Conservation (phyloP, 2,797 vertebrate species). For the Intellagama lesueurii region DNA sequence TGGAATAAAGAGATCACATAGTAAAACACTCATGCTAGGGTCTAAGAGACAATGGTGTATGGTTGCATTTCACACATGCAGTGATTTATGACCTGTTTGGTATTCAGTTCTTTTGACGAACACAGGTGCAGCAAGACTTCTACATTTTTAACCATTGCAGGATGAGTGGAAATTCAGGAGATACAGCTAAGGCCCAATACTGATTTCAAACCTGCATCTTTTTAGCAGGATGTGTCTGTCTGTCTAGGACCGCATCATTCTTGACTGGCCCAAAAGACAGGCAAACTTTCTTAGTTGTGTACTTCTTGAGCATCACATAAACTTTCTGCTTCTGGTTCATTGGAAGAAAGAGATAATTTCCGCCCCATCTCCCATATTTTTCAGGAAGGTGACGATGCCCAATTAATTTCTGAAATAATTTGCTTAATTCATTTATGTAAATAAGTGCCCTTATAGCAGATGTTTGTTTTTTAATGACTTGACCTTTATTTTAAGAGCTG, state of each 20-base stretch:
- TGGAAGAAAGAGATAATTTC: neutral
- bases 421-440: constrained; percentile 12
- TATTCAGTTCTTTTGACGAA: too few relatives aligned
- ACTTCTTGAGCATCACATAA: neutral
- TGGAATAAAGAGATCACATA: too few relatives aligned
- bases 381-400: neutral
- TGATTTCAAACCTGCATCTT: neutral
- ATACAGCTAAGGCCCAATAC: neutral
- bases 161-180: neutral
- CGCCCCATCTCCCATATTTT: neutral
- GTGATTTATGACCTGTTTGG: too few relatives aligned
- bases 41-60: too few relatives aligned
- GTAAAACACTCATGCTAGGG: too few relatives aligned
- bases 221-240: neutral
- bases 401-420: constrained; percentile 27
- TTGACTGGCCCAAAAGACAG: neutral
- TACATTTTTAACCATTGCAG: neutral
- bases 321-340: neutral
- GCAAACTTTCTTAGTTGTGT: neutral
- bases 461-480: constrained; percentile 37
- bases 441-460: constrained; percentile 27
- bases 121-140: too few relatives aligned
- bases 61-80: too few relatives aligned
- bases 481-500: constrained; percentile 46
- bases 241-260: neutral